Base-by-base conservation (phyloP, 2,888 invertebrate genomes). In the Cheilosia variabilis region DNA sequence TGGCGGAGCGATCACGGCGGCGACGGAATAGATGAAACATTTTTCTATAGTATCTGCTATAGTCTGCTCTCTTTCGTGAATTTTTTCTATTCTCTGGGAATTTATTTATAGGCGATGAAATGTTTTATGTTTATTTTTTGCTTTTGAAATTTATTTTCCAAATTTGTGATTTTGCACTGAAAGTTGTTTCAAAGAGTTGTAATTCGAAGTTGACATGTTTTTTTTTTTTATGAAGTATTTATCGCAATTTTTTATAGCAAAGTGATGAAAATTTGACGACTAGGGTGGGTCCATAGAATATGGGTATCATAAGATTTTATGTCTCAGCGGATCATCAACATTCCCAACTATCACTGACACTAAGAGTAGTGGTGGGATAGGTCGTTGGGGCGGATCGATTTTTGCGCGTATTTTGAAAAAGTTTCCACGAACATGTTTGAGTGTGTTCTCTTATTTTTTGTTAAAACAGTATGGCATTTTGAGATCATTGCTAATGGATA, bases 11-110 rank as follows among this genome's bases (percentile, higher is more conserved):
- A 55, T 69, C 79, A 71, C 84, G 79, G 52, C 79, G 84, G 53
- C 84, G 84, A 76, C 84, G 84, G 66, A 84, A 79, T 41, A 84
- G 52, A 55, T 63, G 71, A 52, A 86, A 86, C 86, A 86, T 86
- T 71, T 31, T 76, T 65, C 37, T 62, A 41, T 53, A 17, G 9
- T 41, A 3, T 47, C n/a, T n/a, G n/a, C n/a, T n/a, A n/a, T n/a
- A 45, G 22, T 27, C 55, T 22, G 34, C 60, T 78, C 43, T 72
- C 55, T 57, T 57, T 58, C 15, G 41, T 62, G 13, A 50, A 27
- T 53, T 66, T 41, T 52, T 65, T 69, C 41, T 41, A 72, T 63
- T 80, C 55, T 76, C 75, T 68, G 50, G 10, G 43, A 80, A 72
- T 80, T 86, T 86, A 86, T 86, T 86, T 86, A 72, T 86, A 86